Evolutionary conservation across 2,797 vertebrate species (phyloP), one percentile per base, ranked within the genome.

Genomic region (Microctenopoma steveboyesi): DNA sequence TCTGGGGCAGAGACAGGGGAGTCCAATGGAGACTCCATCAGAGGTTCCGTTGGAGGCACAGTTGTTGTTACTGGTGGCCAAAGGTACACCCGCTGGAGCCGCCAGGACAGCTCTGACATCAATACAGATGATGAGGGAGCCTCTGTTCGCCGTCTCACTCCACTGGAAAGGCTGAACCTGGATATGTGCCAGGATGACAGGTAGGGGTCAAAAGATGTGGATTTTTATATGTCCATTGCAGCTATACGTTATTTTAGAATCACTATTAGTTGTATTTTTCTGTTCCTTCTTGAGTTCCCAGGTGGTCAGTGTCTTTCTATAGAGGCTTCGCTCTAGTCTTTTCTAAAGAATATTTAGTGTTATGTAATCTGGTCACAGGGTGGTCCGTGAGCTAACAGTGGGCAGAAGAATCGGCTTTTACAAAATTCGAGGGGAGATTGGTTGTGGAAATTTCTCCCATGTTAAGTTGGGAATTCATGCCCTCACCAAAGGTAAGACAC

Each of bases 371-470:
- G 62, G 13, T 79, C 27, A 22, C 79, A 97, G 95, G 88, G 93
- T 97, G 68, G 95, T 97, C 78, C 95, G 95, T 73, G 98, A 99
- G 92, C 89, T 98, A 81, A 95, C 96, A 0, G 87, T 99, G 56
- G 98, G 97, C 50, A 96, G 97, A 58, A 95, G 98, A 73, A 95
- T 99, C 13, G 96, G 96, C 78, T 97, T 99, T 91, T 99, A 99
- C 83, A 95, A 96, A 82, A 91, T 99, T 71, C 94, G 96, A 12
- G 98, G 97, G 30, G 96, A 99, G 86, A 97, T 99, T 3, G 98
- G 98, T 74, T 96, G 95, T 40, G 98, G 98, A 28, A 99, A 98
- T 92, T 99, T 99, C 74, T 99, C 98, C 0, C 97, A 98, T 73
- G 98, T 99, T 83, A 99, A 98, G 78, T 94, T 99, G 22, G 97